These are phyloP conservation scores for Heterodera filipjevi DNA, from an alignment of 2,888 invertebrate species.

Conservation along the genomic window DNA sequence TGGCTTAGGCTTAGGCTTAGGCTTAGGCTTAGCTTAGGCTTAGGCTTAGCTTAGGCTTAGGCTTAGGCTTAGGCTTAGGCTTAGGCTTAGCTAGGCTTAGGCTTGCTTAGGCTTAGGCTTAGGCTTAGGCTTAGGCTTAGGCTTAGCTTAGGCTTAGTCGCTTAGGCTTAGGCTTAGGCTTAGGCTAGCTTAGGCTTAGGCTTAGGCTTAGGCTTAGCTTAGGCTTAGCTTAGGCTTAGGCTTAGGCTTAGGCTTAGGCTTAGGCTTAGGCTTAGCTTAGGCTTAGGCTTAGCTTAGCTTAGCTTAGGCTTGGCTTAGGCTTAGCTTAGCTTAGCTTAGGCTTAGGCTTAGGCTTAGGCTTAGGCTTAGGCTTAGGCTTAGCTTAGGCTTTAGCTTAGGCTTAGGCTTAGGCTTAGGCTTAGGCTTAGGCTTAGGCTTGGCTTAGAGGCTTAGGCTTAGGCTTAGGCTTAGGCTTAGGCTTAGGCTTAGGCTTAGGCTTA, in stretches of 20 bases:
- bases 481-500: slow-evolving; percentile 47
- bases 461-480: slow-evolving; percentile 45
- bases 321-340: slow-evolving; percentile 34
- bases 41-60: slow-evolving; percentile 33
- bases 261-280: slow-evolving; percentile 38
- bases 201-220: slow-evolving; percentile 36
- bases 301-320: slow-evolving; percentile 29
- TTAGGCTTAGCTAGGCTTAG: slow-evolving; percentile 45
- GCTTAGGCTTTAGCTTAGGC: slow-evolving; percentile 40
- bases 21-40: slow-evolving; percentile 45
- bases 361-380: slow-evolving; percentile 27
- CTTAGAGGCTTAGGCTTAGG: slow-evolving; percentile 43
- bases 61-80: slow-evolving; percentile 39
- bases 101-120: slow-evolving; percentile 43
- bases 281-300: slow-evolving; percentile 34
- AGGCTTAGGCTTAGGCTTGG: slow-evolving; percentile 41
- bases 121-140: slow-evolving; percentile 43
- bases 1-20: slow-evolving; percentile 39
- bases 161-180: slow-evolving; percentile 43
- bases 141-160: slow-evolving; percentile 37
- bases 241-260: slow-evolving; percentile 37
- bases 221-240: slow-evolving; percentile 30
- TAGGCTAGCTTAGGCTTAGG: slow-evolving; percentile 40
- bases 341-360: slow-evolving; percentile 31
- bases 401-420: slow-evolving; percentile 40